Evolutionary conservation across 2,797 vertebrate genomes (phyloP).

Genomic region (Clarias platycephalus): DNA sequence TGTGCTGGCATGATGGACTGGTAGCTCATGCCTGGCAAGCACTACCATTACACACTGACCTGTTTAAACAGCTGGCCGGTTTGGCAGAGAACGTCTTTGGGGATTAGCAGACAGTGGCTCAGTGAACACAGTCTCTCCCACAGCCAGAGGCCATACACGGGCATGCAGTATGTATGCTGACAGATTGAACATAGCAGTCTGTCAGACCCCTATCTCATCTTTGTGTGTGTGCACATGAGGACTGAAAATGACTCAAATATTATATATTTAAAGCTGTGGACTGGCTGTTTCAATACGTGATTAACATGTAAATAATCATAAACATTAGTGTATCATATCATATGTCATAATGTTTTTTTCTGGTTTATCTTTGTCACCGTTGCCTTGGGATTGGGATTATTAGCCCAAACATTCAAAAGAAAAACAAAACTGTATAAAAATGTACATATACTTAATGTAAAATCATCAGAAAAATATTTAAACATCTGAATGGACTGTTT

Average conservation of each 20-base stretch:
- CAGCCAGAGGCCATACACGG: constrained; percentile 16
- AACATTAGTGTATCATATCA: too few species aligned
- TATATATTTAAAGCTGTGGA: background rate
- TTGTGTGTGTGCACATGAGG: background rate
- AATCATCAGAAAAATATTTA: too few species aligned
- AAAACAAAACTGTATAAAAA: too few species aligned
- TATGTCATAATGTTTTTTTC: too few species aligned
- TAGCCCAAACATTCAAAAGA: too few species aligned
- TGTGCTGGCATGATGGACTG: constrained; percentile 6
- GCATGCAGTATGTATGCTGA: constrained; percentile 27
- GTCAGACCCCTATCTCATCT: constrained; percentile 19
- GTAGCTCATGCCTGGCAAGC: constrained; percentile 12
- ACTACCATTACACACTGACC: constrained; percentile 58
- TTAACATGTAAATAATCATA: background rate
- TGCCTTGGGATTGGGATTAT: too few species aligned
- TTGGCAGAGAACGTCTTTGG: constrained; percentile 62
- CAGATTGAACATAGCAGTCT: constrained; percentile 27
- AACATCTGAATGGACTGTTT: too few species aligned
- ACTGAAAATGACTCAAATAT: background rate
- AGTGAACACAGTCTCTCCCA: constrained; percentile 13
- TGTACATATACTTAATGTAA: too few species aligned
- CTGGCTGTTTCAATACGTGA: background rate
- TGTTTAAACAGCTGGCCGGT: constrained; percentile 73
- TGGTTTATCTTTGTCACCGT: too few species aligned
- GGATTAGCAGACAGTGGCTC: constrained; percentile 56